A percentile compares a stretch with the other conserved stretches of the same genome.
These are phyloP conservation scores for Bradypodion pumilum DNA, from an alignment of 2,797 vertebrate species.

Conservation along the genomic window DNA sequence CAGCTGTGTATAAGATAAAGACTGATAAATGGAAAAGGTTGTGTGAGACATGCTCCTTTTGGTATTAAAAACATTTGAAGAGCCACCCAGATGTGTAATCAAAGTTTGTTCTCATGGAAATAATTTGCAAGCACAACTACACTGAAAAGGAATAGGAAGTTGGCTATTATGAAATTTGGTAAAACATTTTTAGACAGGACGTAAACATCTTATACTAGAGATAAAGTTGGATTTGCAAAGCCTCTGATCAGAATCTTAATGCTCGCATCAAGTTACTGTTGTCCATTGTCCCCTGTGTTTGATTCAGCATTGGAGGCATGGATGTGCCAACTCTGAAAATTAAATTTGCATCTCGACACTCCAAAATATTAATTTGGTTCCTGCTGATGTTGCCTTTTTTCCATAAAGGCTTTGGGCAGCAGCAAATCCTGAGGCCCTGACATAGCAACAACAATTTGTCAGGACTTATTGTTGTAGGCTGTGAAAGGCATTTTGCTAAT, in stretches of 20 bases:
- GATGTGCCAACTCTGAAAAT: conserved; percentile 22
- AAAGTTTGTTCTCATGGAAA: neutral
- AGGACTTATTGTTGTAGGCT: neutral
- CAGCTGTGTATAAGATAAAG: neutral
- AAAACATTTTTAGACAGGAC: neutral
- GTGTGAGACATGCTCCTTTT: neutral
- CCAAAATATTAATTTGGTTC: conserved; percentile 38
- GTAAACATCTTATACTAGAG: neutral
- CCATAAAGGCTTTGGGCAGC: neutral
- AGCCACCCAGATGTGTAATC: neutral
- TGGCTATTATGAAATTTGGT: neutral
- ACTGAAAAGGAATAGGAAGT: conserved; percentile 4
- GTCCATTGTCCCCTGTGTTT: neutral
- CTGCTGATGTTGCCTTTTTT: conserved; percentile 7
- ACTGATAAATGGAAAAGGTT: neutral
- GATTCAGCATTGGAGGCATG: conserved; percentile 12
- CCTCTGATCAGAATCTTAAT: neutral
- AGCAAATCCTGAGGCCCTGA: conserved; percentile 21
- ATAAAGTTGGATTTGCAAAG: conserved; percentile 1
- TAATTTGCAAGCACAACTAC: neutral
- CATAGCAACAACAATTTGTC: conserved; percentile 25
- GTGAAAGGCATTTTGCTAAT: conserved; percentile 29
- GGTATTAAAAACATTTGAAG: neutral
- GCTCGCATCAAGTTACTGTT: neutral
- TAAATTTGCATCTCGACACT: conserved; percentile 33